phyloP scores from a whole-genome alignment of 1,140 invertebrate genomes.

The Drosophila carrolli region DNA sequence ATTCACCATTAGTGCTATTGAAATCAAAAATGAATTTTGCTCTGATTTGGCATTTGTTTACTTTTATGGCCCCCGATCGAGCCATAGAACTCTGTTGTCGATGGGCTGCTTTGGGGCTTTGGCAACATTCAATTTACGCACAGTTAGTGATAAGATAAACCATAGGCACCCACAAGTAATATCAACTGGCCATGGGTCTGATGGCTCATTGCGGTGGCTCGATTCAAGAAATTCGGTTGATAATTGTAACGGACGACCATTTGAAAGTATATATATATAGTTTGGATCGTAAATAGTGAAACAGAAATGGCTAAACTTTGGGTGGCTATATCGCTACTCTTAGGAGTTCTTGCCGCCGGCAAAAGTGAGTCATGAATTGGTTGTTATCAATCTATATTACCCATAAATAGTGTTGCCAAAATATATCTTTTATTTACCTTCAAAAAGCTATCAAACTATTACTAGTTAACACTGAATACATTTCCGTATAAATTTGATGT shows the following conservation, averaged over 20 bases:
- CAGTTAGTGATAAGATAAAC: slow-evolving; percentile 63
- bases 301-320: slow-evolving; percentile 12
- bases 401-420: not conserved
- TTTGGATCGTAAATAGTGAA: not conserved
- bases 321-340: slow-evolving; percentile 2
- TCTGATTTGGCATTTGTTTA: slow-evolving; percentile 45
- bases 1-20: not conserved
- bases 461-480: not conserved
- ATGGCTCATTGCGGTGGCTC: slow-evolving; percentile 46
- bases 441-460: not conserved
- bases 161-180: slow-evolving; percentile 25
- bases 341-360: slow-evolving; percentile 9
- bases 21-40: slow-evolving; percentile 47
- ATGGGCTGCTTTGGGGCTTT: slow-evolving; percentile 42
- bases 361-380: slow-evolving; percentile 36
- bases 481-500: not conserved
- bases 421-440: not conserved
- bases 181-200: slow-evolving; percentile 38
- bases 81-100: slow-evolving; percentile 13
- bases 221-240: slow-evolving; percentile 47
- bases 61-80: slow-evolving; percentile 44
- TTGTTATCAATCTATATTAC: slow-evolving; percentile 9
- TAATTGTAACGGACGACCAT: slow-evolving; percentile 14
- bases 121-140: slow-evolving; percentile 71
- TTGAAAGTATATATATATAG: not conserved